These are phyloP conservation scores for Mastomys natalensis DNA, from an alignment of 2,113 vertebrate species.

Conservation along the genomic window DNA sequence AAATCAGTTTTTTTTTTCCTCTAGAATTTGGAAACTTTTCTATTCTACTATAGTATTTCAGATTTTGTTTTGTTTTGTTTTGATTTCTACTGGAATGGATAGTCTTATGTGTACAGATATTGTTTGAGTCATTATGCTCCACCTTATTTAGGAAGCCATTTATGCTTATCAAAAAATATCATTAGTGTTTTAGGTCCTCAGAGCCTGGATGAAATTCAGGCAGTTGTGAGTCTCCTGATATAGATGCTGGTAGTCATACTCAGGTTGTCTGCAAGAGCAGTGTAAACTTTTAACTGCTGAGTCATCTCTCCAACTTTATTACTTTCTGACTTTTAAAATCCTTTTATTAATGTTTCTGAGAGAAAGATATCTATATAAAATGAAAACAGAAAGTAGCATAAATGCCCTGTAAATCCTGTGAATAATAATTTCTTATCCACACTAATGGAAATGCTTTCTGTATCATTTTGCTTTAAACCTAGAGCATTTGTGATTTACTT, in stretches of 20 bases:
- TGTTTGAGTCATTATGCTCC: not conserved
- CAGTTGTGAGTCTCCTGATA: not conserved
- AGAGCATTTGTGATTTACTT: not conserved
- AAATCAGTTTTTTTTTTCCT: not conserved
- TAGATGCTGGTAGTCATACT: not conserved
- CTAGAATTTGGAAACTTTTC: not conserved
- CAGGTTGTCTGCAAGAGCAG: not conserved
- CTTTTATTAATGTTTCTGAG: not conserved
- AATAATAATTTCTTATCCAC: not conserved
- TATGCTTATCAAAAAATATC: not conserved
- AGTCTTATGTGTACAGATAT: not conserved
- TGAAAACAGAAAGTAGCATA: not conserved
- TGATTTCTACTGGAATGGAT: not conserved
- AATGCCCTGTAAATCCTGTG: not conserved
- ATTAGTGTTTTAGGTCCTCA: too few species aligned
- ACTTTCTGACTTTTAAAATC: not conserved
- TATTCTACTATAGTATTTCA: not conserved
- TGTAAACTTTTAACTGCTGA: not conserved
- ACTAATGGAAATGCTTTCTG: not conserved
- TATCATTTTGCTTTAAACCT: not conserved
- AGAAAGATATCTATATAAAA: not conserved
- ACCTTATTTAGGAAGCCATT: not conserved
- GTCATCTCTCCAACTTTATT: not conserved
- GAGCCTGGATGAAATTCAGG: not conserved
- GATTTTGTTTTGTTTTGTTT: too few species aligned